These are phyloP conservation scores for Felis chaus DNA, from an alignment of 2,113 vertebrate genomes.

Conservation along the genomic window DNA sequence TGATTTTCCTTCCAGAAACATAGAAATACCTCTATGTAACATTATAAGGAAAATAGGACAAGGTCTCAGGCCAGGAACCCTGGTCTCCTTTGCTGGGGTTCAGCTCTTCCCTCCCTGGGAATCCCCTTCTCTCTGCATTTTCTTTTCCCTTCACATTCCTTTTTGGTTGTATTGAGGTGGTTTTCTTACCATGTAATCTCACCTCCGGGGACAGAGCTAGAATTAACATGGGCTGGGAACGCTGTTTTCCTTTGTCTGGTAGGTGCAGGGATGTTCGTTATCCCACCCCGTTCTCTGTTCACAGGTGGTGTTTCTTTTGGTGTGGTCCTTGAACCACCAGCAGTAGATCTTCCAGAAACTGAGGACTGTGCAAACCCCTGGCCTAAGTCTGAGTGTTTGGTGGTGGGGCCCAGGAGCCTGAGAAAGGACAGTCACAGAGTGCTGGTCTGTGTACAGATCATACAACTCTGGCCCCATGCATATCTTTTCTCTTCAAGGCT, in stretches of 20 bases:
- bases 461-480: no score
- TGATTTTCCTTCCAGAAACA: slow-evolving; percentile 15
- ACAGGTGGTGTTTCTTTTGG: background rate
- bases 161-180: background rate
- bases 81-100: background rate
- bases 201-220: background rate
- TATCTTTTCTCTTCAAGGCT: background rate
- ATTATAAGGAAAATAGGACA: background rate
- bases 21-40: background rate
- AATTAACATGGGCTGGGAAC: background rate
- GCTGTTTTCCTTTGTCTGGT: background rate
- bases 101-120: background rate
- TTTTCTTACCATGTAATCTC: background rate
- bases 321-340: background rate
- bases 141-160: background rate
- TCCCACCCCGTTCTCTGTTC: background rate
- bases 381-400: background rate
- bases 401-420: background rate
- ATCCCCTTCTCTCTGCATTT: background rate
- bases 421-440: background rate
- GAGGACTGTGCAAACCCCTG: background rate
- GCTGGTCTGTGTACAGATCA: background rate
- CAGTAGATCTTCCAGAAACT: background rate
- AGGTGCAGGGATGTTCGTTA: background rate
- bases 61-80: background rate